Evolutionary conservation across 2,888 invertebrate species (phyloP), one percentile per base, ranked within the genome.

Genomic region (Uloborus plumipes): DNA sequence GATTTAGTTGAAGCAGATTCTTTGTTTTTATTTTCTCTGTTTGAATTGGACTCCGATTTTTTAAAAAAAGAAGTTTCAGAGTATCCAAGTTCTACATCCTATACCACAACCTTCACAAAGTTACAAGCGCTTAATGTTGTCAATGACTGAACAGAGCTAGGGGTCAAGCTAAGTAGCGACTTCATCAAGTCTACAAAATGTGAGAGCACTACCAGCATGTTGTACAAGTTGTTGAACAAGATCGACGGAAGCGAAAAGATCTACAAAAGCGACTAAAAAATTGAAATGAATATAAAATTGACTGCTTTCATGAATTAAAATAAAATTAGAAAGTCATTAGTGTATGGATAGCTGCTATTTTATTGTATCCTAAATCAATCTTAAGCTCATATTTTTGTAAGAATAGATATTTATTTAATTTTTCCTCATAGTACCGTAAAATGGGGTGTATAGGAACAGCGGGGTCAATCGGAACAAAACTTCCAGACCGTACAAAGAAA

Each of bases 1-100:
- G 69, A 69, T 69, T 69, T 69, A 50, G 14, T 39, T 31, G 70
- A 47, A 39, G 18, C 55, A 71, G 39, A 71, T 16, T 71, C 55
- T 18, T 71, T 22, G 58, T 65, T 20, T 50, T 49, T 50, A 65
- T 65, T 65, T 65, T 50, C 39, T 47, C 20, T 65, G 2, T 49
- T 65, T 49, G 49, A 65, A 18, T 49, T 65, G 20, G 50, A 65
- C 65, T 50, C 47, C 18, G 15, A 13, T 15, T 65, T 65, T 47
- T 47, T 65, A 65, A 16, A n/a, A 47, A 18, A 65, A 39, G 18
- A 65, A n/a, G 39, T 65, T 65, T 47, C 47, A 65, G 47, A 65
- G 20, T 65, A n/a, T 39, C 6, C 2, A 31, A 47, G 13, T 16
- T 65, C 22, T 65, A 15, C 50, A 20, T 15, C 64, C 15, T 26